phyloP scores from a whole-genome alignment of 2,113 vertebrate genomes.

The Bambusicola thoracicus region DNA sequence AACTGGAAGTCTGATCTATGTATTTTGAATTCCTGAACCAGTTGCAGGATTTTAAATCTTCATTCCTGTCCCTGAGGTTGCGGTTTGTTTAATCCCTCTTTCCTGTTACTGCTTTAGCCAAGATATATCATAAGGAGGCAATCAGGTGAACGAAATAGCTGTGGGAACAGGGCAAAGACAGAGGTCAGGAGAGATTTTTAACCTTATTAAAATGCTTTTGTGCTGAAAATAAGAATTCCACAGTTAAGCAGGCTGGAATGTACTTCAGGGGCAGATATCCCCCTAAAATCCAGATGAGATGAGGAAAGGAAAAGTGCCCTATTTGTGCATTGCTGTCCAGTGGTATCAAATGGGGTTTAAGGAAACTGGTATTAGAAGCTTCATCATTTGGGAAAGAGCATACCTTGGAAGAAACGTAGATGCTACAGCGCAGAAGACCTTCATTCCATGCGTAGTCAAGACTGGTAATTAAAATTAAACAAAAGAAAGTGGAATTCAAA shows the following conservation, averaged over 20 bases:
- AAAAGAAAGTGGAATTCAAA: background rate
- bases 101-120: background rate
- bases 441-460: background rate
- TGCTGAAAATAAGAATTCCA: background rate
- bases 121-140: background rate
- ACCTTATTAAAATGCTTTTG: background rate
- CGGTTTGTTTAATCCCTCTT: background rate
- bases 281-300: background rate
- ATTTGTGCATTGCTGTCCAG: background rate
- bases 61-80: background rate
- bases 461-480: background rate
- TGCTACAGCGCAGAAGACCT: background rate
- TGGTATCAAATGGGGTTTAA: background rate
- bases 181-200: background rate
- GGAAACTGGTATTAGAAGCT: background rate
- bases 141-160: background rate
- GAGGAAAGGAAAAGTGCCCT: background rate
- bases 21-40: background rate
- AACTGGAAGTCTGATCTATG: background rate
- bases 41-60: background rate
- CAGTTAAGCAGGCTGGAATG: background rate
- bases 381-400: background rate
- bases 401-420: background rate
- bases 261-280: background rate
- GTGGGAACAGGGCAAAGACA: background rate